These are phyloP conservation scores for Sterrhoptilus dennistouni DNA, from an alignment of 2,113 vertebrate species.

Conservation along the genomic window DNA sequence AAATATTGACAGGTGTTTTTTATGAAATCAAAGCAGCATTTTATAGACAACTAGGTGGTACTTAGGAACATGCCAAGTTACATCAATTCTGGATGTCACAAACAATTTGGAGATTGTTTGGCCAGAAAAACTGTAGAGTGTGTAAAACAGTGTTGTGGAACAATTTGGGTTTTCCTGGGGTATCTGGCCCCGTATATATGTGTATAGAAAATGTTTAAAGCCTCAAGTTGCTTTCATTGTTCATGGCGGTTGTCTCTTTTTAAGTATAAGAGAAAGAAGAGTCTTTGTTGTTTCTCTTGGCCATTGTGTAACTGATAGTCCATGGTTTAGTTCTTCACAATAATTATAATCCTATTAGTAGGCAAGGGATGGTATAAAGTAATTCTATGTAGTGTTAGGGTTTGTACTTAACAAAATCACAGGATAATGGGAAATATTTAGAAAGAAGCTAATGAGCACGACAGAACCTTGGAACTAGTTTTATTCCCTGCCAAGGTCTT, in stretches of 20 bases:
- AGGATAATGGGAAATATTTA: neutral
- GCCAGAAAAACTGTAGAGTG: neutral
- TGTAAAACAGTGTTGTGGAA: neutral
- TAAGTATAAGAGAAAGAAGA: neutral
- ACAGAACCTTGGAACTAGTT: neutral
- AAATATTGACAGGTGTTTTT: neutral
- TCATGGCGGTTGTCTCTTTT: neutral
- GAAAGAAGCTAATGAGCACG: neutral
- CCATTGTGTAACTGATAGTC: neutral
- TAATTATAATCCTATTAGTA: neutral
- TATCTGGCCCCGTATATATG: neutral
- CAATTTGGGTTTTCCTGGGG: neutral
- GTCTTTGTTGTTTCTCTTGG: neutral
- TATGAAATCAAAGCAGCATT: neutral
- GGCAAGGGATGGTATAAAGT: neutral
- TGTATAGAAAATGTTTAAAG: neutral
- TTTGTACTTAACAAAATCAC: neutral
- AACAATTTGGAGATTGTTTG: neutral
- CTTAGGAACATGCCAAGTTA: neutral
- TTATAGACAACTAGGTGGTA: neutral
- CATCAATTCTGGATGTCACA: fast-evolving
- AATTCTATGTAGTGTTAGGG: neutral
- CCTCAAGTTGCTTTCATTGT: neutral
- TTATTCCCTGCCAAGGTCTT: neutral
- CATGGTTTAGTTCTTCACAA: neutral